Evolutionary conservation across 1,140 invertebrate genomes (phyloP), one percentile per base, ranked within the genome.

Genomic region (Bombus soroeensis): DNA sequence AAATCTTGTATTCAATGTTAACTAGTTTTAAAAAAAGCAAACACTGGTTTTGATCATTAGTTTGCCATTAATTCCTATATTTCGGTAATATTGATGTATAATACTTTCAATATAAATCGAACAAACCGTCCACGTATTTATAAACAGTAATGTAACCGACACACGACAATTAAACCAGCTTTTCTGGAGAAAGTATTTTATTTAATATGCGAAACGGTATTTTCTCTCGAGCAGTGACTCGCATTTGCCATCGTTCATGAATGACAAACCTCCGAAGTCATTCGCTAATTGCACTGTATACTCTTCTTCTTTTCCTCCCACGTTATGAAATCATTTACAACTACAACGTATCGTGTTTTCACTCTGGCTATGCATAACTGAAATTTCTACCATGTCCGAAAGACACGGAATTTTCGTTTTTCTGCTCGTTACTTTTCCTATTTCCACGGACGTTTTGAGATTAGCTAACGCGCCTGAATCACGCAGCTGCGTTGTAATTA

Each of bases 191-290:
- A 47, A 34, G 22, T 78, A 66, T 59, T 78, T 37, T 59, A 47
- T 47, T 84, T 64, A 53, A 84, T 53, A 80, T 73, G 76, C 83
- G 10, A 62, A 79, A 72, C 83, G 32, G 15, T 62, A 28, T 15
- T 62, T 80, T 62, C 66, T 47, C 71, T 71, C 66, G 28, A 22
- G 53, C 2, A 75, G 6, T 53, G 37, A n/a, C 12, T 39, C 37
- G 66, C 82, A 78, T 71, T 71, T 47, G 43, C 9, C 15, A 6
- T 6, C 39, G 39, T 32, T 72, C 83, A 25, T 62, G 83, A 80
- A 80, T 85, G 68, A 85, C 72, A 85, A 84, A 85, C 68, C 53
- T 41, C 47, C 68, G 18, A 62, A 72, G 15, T 22, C n/a, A 25
- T 13, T 62, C 32, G 22, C 53, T 80, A 85, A 85, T 85, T 80